These are phyloP conservation scores for Parnassius orleans DNA, from an alignment of 2,888 invertebrate species.

Conservation along the genomic window DNA sequence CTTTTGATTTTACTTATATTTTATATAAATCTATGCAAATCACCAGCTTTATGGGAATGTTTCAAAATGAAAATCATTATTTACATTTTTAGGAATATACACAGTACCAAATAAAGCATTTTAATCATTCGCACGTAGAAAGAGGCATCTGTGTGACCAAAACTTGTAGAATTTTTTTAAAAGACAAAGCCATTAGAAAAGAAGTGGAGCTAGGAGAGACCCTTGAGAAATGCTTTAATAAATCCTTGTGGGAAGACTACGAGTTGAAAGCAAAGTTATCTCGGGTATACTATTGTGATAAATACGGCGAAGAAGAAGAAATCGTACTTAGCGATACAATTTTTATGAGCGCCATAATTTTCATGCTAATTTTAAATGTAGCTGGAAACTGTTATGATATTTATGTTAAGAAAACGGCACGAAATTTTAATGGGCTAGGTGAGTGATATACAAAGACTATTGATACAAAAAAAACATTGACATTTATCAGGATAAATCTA, in stretches of 20 bases:
- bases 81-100: constrained; percentile 17
- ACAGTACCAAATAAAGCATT: constrained; percentile 9
- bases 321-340: background rate
- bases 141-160: constrained; percentile 18
- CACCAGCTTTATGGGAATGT: background rate
- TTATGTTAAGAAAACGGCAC: too few species aligned
- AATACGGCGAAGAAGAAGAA: background rate
- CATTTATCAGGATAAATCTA: too few species aligned
- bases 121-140: constrained; percentile 17
- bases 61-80: background rate
- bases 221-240: constrained; percentile 54
- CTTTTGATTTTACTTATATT: too few species aligned
- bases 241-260: constrained; percentile 33
- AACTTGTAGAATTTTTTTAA: constrained; percentile 16
- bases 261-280: constrained; percentile 32
- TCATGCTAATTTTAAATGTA: too few species aligned
- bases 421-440: too few species aligned
- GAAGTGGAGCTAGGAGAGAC: constrained; percentile 18
- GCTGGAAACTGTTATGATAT: too few species aligned
- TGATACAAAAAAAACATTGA: background rate
- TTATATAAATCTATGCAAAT: too few species aligned
- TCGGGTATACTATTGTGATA: constrained; percentile 23
- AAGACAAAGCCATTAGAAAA: constrained; percentile 1
- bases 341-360: too few species aligned
- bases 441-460: background rate